Evolutionary conservation across 2,888 invertebrate species (phyloP).

Genomic region (Epiblema foenella): DNA sequence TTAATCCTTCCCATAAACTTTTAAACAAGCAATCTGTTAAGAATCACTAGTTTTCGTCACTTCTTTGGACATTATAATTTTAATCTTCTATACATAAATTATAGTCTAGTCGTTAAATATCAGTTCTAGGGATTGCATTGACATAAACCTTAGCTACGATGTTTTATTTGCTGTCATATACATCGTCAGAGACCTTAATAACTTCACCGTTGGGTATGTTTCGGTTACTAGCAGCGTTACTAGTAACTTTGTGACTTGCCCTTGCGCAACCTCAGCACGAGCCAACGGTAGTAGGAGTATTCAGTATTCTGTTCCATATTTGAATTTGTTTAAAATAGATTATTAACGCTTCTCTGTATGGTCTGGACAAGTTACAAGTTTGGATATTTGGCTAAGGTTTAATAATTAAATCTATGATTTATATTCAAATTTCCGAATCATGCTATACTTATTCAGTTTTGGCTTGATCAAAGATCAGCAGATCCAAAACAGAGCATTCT

Average conservation of each 20-base stretch:
- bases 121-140: conserved; percentile 76
- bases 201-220: conserved; percentile 52
- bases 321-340: conserved; percentile 49
- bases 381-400: conserved; percentile 20
- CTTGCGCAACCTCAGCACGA: conserved; percentile 71
- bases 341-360: conserved; percentile 40
- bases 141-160: conserved; percentile 70
- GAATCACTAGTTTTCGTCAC: conserved; percentile 66
- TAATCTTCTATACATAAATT: conserved; percentile 77
- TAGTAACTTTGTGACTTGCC: conserved; percentile 53
- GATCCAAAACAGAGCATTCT: no score
- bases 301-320: conserved; percentile 56
- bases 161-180: conserved; percentile 50
- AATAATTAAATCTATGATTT: conserved; percentile 23
- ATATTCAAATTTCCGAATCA: conserved; percentile 25
- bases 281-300: conserved; percentile 58
- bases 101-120: conserved; percentile 77
- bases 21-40: conserved; percentile 55
- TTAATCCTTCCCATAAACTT: conserved; percentile 46
- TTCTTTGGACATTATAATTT: conserved; percentile 68
- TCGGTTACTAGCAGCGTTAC: conserved; percentile 47
- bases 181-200: conserved; percentile 51
- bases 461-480: not conserved
- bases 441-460: conserved; percentile 11
- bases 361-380: conserved; percentile 28